A percentile compares a stretch with the other conserved stretches of the same genome.
These are phyloP conservation scores for Scolopax rusticola DNA, from an alignment of 2,797 vertebrate species.

Conservation along the genomic window DNA sequence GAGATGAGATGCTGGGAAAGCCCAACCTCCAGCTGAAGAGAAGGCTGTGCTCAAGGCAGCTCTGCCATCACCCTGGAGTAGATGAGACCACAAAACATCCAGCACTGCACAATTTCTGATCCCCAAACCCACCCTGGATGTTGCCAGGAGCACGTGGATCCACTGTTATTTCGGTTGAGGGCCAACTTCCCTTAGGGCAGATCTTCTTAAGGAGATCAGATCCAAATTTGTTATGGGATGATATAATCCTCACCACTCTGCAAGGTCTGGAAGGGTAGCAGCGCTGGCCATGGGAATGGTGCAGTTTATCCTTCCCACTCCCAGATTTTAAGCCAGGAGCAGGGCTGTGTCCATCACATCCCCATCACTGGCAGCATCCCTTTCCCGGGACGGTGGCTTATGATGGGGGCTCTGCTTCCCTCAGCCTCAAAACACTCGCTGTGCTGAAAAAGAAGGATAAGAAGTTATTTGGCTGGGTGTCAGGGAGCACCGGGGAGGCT, in stretches of 20 bases:
- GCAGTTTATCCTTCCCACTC: background rate
- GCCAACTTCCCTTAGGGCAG: background rate
- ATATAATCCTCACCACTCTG: background rate
- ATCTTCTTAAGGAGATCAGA: background rate
- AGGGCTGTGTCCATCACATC: accelerated
- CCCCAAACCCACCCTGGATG: background rate
- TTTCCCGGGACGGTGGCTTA: background rate
- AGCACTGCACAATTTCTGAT: background rate
- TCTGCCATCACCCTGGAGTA: background rate
- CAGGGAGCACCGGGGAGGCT: background rate
- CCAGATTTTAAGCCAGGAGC: background rate
- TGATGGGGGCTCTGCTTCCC: background rate
- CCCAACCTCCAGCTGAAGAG: background rate
- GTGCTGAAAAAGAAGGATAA: background rate
- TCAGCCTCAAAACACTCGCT: background rate
- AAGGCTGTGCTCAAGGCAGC: accelerated
- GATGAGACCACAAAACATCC: background rate
- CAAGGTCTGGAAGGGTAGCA: background rate
- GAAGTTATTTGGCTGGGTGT: background rate
- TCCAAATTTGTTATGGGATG: background rate
- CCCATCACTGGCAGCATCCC: background rate
- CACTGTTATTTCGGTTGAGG: background rate
- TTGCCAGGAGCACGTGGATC: background rate
- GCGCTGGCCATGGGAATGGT: accelerated
- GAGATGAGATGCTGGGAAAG: background rate